Evolutionary conservation across 2,888 invertebrate species (phyloP).

Genomic region (Eulithis prunata): DNA sequence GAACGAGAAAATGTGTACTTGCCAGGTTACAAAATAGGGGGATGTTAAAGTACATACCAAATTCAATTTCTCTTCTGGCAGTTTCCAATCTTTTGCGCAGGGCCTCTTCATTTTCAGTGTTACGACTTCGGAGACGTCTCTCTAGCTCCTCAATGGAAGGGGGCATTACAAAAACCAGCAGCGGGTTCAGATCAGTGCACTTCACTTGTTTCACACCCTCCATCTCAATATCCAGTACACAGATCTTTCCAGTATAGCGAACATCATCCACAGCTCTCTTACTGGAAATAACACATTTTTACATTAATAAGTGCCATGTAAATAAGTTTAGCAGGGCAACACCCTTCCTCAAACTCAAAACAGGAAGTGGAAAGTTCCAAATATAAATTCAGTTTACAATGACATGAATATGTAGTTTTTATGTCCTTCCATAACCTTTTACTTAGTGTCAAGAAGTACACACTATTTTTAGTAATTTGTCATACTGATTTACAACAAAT

Average conservation of each 20-base stretch:
- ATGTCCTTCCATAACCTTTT: no score
- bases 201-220: slow-evolving; percentile 96
- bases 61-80: slow-evolving; percentile 93
- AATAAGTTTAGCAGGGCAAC: no score
- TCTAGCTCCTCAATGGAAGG: slow-evolving; percentile 92
- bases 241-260: slow-evolving; percentile 91
- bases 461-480: slow-evolving; percentile 12
- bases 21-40: no score
- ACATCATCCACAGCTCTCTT: slow-evolving; percentile 94
- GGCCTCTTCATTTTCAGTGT: slow-evolving; percentile 96
- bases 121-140: slow-evolving; percentile 88
- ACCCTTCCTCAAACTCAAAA: slow-evolving; percentile 3
- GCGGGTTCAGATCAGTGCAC: slow-evolving; percentile 91
- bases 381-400: not conserved
- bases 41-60: slow-evolving; percentile 80
- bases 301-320: not conserved
- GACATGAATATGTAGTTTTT: no score
- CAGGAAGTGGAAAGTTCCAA: not conserved
- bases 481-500: not conserved
- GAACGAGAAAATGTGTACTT: no score
- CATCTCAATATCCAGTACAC: slow-evolving; percentile 97
- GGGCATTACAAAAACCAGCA: slow-evolving; percentile 96
- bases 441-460: not conserved
- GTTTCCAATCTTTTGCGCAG: slow-evolving; percentile 90
- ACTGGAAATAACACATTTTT: slow-evolving; percentile 78